These are phyloP conservation scores for Tipula vernalis DNA, from an alignment of 2,888 invertebrate genomes.

Conservation along the genomic window DNA sequence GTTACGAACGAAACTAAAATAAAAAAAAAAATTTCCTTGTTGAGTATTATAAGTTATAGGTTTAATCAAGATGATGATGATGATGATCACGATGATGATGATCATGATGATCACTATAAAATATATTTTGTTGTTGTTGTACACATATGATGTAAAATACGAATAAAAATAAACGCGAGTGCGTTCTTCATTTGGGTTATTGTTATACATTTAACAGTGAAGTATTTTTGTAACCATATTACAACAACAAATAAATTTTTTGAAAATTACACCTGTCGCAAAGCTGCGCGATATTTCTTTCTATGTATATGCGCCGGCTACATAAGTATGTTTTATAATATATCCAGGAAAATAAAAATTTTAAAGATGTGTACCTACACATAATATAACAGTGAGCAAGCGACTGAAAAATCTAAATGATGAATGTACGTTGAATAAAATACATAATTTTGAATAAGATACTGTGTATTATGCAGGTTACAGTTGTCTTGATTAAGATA, in stretches of 20 bases:
- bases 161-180: not conserved
- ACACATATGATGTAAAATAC: not conserved
- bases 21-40: not conserved
- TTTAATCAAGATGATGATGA: not conserved
- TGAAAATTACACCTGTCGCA: conserved; percentile 6
- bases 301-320: not conserved
- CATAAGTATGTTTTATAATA: not conserved
- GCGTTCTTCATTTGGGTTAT: conserved; percentile 1
- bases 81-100: not conserved
- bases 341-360: not conserved
- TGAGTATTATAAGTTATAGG: not conserved
- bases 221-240: not conserved
- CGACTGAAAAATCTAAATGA: not conserved
- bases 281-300: conserved; percentile 9
- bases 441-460: not conserved
- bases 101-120: not conserved
- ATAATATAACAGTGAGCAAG: not conserved
- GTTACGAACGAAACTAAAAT: not conserved
- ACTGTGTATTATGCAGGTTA: not conserved
- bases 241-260: not conserved
- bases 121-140: not conserved
- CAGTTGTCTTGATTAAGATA: not conserved
- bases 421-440: not conserved
- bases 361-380: not conserved
- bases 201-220: not conserved